These are phyloP conservation scores for Phymatocera aterrima DNA, from an alignment of 2,888 invertebrate genomes.

Conservation along the genomic window DNA sequence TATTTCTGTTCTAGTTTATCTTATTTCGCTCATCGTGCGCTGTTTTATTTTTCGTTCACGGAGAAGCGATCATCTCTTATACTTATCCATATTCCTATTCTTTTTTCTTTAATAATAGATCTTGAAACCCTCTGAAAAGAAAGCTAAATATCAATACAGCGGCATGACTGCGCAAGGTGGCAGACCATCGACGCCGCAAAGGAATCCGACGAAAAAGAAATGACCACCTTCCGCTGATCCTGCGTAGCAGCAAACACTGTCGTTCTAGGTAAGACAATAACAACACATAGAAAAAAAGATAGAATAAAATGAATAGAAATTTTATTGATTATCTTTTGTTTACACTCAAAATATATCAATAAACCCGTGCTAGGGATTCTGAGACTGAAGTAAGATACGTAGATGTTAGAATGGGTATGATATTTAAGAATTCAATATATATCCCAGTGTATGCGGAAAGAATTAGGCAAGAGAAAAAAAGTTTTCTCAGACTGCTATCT, in stretches of 20 bases:
- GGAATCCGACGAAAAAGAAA: constrained; percentile 81
- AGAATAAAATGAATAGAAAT: neutral
- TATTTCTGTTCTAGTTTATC: too few species aligned
- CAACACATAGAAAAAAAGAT: neutral
- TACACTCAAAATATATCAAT: too few species aligned
- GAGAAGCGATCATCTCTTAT: neutral
- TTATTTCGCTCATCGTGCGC: too few species aligned
- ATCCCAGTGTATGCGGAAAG: too few species aligned
- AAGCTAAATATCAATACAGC: constrained; percentile 98
- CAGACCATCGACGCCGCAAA: constrained; percentile 90
- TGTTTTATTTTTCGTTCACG: neutral
- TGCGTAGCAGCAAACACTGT: constrained; percentile 69
- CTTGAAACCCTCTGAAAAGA: constrained; percentile 99
- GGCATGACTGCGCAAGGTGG: constrained; percentile 86
- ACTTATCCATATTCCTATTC: neutral
- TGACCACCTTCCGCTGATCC: constrained; percentile 76
- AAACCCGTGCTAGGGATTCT: too few species aligned
- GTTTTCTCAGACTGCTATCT: too few species aligned
- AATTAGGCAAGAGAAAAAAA: too few species aligned
- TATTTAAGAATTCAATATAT: too few species aligned
- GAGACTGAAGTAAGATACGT: too few species aligned
- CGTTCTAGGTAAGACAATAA: constrained; percentile 65
- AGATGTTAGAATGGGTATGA: too few species aligned
- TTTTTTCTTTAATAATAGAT: constrained; percentile 81
- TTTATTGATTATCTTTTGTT: neutral